These are phyloP conservation scores for Caenorhabditis inopinata DNA, from an alignment of 1,140 invertebrate genomes.

Conservation along the genomic window DNA sequence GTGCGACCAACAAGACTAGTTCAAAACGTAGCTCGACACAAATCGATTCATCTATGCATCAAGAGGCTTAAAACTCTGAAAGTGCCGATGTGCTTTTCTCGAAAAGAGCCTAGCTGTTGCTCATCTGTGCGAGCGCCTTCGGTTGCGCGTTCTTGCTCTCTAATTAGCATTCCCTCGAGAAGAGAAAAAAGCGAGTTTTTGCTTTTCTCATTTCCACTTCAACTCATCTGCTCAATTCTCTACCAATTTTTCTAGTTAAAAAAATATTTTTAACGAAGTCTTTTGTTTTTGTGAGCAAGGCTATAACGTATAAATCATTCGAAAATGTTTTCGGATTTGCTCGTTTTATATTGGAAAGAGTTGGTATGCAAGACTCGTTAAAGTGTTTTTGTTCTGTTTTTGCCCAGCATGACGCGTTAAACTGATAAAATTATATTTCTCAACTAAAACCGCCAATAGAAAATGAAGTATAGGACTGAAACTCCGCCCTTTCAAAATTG, in stretches of 20 bases:
- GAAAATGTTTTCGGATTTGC: too few species aligned
- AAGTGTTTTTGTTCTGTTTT: neutral
- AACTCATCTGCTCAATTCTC: neutral
- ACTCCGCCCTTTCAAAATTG: neutral
- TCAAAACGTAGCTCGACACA: neutral
- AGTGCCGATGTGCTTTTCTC: neutral
- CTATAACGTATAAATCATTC: too few species aligned
- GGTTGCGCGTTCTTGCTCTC: slow-evolving; percentile 21
- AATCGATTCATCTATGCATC: neutral
- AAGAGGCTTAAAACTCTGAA: slow-evolving; percentile 9
- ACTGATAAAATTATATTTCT: neutral
- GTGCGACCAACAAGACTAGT: neutral
- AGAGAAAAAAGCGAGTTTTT: slow-evolving; percentile 12
- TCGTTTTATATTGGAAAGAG: too few species aligned
- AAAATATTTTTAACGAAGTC: neutral
- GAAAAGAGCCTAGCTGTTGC: neutral
- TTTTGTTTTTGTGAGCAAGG: neutral
- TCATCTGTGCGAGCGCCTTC: slow-evolving; percentile 10
- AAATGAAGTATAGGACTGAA: neutral
- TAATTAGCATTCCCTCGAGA: slow-evolving; percentile 20
- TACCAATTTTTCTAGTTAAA: neutral
- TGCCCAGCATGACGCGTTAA: neutral
- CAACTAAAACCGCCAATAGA: neutral
- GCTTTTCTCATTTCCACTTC: slow-evolving; percentile 3
- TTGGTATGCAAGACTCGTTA: too few species aligned